phyloP scores from a whole-genome alignment of 2,797 vertebrate genomes.

The Podargus strigoides region DNA sequence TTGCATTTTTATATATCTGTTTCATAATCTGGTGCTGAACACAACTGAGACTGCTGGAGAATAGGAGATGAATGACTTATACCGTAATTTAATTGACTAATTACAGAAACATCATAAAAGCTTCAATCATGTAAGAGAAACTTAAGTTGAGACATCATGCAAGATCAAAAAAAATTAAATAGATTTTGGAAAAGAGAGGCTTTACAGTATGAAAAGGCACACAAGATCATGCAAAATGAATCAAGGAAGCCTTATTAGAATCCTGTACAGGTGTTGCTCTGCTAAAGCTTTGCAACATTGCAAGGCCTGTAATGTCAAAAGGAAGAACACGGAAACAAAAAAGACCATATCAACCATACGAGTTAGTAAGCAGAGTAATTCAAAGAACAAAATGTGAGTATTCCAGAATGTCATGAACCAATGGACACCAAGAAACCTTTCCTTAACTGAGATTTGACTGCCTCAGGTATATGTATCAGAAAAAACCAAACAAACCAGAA shows the following conservation, averaged over 20 bases:
- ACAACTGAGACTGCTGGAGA: neutral
- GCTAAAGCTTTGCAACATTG: neutral
- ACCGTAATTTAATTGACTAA: neutral
- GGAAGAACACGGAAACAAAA: neutral
- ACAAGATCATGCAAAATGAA: neutral
- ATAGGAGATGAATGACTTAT: neutral
- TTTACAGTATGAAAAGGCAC: neutral
- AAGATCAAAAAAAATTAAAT: neutral
- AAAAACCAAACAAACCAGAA: neutral
- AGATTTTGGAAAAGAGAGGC: neutral
- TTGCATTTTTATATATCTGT: neutral
- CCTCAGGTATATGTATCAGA: neutral
- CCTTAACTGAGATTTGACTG: neutral
- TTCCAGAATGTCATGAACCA: neutral
- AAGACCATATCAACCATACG: neutral
- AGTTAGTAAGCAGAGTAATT: neutral
- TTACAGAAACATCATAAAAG: neutral
- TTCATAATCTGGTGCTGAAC: neutral
- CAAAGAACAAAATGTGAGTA: neutral
- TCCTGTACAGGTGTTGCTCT: neutral
- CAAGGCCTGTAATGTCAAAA: neutral
- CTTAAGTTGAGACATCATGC: neutral
- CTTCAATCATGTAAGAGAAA: neutral
- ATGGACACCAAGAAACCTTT: neutral
- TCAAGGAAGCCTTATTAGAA: neutral